phyloP scores from a whole-genome alignment of 2,113 vertebrate genomes.

The Tachysurus fulvidraco region DNA sequence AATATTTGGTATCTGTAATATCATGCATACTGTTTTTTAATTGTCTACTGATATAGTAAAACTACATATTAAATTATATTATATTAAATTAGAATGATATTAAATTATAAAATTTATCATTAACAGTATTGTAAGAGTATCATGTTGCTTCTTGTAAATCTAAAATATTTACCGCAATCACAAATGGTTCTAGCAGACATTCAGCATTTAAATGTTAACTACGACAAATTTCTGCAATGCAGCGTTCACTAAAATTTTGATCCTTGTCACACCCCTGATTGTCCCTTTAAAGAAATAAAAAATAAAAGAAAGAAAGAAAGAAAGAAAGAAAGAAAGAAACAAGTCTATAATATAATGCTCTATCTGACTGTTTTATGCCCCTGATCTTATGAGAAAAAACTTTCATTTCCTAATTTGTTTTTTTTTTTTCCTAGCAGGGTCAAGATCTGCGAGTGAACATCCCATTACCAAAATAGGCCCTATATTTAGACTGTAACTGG shows the following conservation, averaged over 20 bases:
- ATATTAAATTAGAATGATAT: too few species aligned
- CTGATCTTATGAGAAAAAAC: not conserved
- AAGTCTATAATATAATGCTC: not conserved
- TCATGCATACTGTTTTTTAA: not conserved
- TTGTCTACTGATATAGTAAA: not conserved
- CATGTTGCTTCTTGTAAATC: not conserved
- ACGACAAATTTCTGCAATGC: not conserved
- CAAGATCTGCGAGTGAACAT: not conserved
- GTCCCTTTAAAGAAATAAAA: not conserved
- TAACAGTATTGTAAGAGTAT: not conserved
- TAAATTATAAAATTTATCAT: too few species aligned
- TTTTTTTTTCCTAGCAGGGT: not conserved
- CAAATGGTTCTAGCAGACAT: not conserved
- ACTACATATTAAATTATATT: too few species aligned
- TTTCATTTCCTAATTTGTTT: not conserved
- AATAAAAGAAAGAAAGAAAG: not conserved
- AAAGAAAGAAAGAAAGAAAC: not conserved
- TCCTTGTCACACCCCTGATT: not conserved
- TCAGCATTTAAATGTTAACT: not conserved
- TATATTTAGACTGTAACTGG: not conserved
- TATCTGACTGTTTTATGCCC: not conserved
- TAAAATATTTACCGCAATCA: not conserved
- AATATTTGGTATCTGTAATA: not conserved
- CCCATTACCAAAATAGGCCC: not conserved
- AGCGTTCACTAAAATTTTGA: not conserved